These are phyloP conservation scores for Anagyrus pseudococci DNA, from an alignment of 2,888 invertebrate genomes.

Conservation along the genomic window DNA sequence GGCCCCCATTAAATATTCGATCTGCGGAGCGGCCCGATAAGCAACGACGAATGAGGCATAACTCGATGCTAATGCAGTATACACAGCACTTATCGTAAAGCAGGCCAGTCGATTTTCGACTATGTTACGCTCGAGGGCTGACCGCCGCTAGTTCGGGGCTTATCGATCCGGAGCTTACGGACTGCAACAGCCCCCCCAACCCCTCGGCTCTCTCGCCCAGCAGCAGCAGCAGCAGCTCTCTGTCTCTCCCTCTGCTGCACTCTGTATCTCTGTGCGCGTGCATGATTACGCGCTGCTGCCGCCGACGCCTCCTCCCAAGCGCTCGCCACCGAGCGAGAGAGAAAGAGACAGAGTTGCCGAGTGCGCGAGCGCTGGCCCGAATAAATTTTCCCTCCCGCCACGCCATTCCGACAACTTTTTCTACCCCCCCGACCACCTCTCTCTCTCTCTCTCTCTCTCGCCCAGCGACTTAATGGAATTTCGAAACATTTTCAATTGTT, in stretches of 20 bases:
- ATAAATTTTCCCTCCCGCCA: no score
- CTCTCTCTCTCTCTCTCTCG: no score
- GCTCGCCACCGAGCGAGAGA: no score
- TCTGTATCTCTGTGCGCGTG: background rate
- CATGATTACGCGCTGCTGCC: no score
- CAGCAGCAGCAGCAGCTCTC: no score
- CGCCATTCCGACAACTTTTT: no score
- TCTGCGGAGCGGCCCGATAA: conserved; percentile 11
- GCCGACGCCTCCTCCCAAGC: no score
- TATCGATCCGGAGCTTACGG: conserved; percentile 15
- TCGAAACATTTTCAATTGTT: no score
- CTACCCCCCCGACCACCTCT: no score
- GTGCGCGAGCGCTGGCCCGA: no score
- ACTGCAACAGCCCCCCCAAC: background rate
- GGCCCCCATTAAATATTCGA: conserved; percentile 24
- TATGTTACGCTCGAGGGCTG: conserved; percentile 17
- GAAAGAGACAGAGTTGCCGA: no score
- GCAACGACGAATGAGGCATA: conserved; percentile 27
- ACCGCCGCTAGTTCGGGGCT: conserved; percentile 16
- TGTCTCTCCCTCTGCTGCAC: background rate
- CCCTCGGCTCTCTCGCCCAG: background rate
- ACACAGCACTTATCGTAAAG: conserved; percentile 29
- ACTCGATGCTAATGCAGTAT: conserved; percentile 27
- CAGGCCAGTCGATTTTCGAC: conserved; percentile 29
- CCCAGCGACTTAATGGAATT: no score